Base-by-base conservation (phyloP, 2,797 vertebrate genomes). In the Neopelma chrysocephalum region DNA sequence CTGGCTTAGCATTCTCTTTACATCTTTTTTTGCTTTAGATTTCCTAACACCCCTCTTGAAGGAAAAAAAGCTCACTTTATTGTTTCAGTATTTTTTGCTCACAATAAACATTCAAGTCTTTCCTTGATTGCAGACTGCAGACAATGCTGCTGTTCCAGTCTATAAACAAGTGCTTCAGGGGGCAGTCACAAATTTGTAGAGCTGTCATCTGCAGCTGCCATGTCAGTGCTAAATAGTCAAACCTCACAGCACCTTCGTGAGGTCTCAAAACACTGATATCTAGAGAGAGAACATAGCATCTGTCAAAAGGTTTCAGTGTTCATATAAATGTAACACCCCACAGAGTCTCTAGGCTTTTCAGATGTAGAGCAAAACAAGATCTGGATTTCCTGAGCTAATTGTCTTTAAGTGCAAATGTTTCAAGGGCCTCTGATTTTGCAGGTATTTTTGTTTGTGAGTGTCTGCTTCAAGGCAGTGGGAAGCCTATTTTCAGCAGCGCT, bases 161-260 rank as follows among this genome's bases (percentile, higher is more conserved):
- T 87, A 48, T 91, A 82, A 95, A 88, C 77, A 94, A 82, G 48
- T 54, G 22, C 79, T 87, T 88, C 82, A 89, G 61, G 54, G 36
- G 64, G 43, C 71, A 83, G 61, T 82, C 68, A 61, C 66, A 93
- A 81, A 82, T 89, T 61, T 73, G 79, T 42, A 71, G 91, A 86
- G 73, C 94, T 95, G 89, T 93, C 82, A 82, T 84, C 76, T 76
- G 47, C 80, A 78, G 82, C 75, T 94, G 65, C 69, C 27, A 7
- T 51, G 34, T 82, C 88, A 69, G 57, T 89, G 79, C 53, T 85
- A 90, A 93, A 58, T 62, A 90, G 80, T 82, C 68, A 81, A 89
- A 92, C 60, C 50, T 78, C 90, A 60, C 54, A 87, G 78, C 78
- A 85, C 71, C 71, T 50, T 56, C 0, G 0, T 61, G 86, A 87